Conservation (phyloP, 2,113 vertebrate genomes). For the Terrapene triunguis region DNA sequence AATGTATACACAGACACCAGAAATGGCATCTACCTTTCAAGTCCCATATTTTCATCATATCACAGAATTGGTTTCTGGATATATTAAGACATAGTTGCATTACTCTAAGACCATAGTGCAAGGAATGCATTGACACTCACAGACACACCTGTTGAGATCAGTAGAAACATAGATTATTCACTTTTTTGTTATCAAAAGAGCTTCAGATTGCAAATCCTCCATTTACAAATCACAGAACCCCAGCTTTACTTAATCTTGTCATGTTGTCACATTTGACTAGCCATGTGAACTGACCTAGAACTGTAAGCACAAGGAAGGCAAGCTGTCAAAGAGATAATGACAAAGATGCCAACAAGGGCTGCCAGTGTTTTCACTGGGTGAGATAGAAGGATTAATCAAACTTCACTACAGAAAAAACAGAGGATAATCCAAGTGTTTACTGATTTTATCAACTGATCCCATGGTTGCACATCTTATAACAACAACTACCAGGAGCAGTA, state of each 20-base stretch:
- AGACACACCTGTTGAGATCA: constrained; percentile 21
- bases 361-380: constrained; percentile 25
- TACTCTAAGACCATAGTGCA: neutral
- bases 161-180: constrained; percentile 52
- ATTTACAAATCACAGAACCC: constrained; percentile 69
- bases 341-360: constrained; percentile 54
- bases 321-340: constrained; percentile 63
- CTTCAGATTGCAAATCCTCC: constrained; percentile 61
- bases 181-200: constrained; percentile 66
- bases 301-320: constrained; percentile 31
- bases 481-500: neutral
- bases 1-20: neutral
- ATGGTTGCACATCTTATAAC: neutral
- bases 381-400: constrained; percentile 52
- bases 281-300: constrained; percentile 71
- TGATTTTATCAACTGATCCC: constrained; percentile 36
- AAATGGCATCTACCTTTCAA: neutral
- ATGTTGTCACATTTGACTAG: constrained; percentile 70
- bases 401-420: constrained; percentile 6
- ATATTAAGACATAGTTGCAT: neutral
- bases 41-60: neutral
- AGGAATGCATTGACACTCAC: neutral
- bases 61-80: neutral
- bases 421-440: constrained; percentile 27
- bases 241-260: constrained; percentile 75